Conservation (phyloP, 2,797 vertebrate species). For the Hemibagrus guttatus region DNA sequence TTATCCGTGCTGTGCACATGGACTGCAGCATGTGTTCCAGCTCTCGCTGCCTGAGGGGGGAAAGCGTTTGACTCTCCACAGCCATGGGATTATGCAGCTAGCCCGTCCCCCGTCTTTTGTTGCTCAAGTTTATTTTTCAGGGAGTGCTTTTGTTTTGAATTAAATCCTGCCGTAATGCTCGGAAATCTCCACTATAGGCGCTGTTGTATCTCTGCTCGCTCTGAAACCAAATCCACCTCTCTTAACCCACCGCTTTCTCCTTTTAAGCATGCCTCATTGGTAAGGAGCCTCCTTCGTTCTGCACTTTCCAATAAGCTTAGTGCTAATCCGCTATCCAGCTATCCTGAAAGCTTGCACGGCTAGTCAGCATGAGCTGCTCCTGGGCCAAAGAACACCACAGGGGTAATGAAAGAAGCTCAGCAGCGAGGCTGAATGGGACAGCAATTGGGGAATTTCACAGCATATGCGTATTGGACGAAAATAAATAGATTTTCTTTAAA, state of each 20-base stretch:
- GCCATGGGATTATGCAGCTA: slow-evolving; percentile 64
- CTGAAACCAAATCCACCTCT: slow-evolving; percentile 47
- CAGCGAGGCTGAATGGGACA: slow-evolving; percentile 19
- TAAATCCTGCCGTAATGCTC: slow-evolving; percentile 65
- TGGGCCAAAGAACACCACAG: slow-evolving; percentile 33
- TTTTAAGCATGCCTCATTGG: slow-evolving; percentile 54
- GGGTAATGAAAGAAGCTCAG: slow-evolving; percentile 6
- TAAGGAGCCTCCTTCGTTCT: slow-evolving; percentile 38
- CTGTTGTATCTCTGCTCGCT: slow-evolving; percentile 56
- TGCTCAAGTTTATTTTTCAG: slow-evolving; percentile 66
- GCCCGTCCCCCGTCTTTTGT: slow-evolving; percentile 63
- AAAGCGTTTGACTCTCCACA: slow-evolving; percentile 61
- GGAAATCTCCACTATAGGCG: slow-evolving; percentile 68
- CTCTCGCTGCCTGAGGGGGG: slow-evolving; percentile 60
- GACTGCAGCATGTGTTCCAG: slow-evolving; percentile 42
- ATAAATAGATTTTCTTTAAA: slow-evolving; percentile 1
- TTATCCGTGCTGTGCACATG: slow-evolving; percentile 33
- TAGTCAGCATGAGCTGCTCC: slow-evolving; percentile 11
- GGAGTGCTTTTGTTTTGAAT: slow-evolving; percentile 66
- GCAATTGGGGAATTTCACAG: slow-evolving; percentile 17
- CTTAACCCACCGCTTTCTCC: background rate
- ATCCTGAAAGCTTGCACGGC: slow-evolving; percentile 46
- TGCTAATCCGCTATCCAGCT: slow-evolving; percentile 62
- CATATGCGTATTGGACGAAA: slow-evolving; percentile 19
- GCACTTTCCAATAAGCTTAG: slow-evolving; percentile 65